A percentile compares a stretch with the other conserved stretches of the same genome.
These are phyloP conservation scores for Psilopogon haemacephalus DNA, from an alignment of 2,113 vertebrate genomes.

Conservation along the genomic window DNA sequence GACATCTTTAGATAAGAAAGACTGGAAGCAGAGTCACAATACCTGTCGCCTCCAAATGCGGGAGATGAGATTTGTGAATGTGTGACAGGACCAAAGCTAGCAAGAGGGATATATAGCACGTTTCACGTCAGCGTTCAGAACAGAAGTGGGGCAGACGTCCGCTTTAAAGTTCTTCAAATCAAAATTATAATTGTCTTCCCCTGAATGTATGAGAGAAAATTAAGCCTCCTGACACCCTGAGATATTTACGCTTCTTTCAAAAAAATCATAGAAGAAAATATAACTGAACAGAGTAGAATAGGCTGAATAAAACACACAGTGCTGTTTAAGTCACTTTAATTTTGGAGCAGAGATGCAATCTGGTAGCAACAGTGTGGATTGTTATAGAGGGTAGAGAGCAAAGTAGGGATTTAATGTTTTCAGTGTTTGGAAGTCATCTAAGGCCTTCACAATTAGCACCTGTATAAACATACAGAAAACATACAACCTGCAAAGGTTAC, in stretches of 20 bases:
- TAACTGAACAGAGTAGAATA: neutral
- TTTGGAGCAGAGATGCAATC: neutral
- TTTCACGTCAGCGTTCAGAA: neutral
- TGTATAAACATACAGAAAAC: neutral
- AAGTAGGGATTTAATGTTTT: neutral
- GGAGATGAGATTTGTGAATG: neutral
- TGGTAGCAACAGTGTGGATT: neutral
- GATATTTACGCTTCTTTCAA: neutral
- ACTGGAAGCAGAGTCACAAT: neutral
- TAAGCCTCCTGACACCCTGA: slow-evolving; percentile 10
- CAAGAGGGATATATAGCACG: neutral
- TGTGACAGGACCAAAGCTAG: slow-evolving; percentile 24
- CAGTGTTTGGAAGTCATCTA: neutral
- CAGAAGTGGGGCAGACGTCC: slow-evolving; percentile 34
- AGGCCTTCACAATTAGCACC: neutral
- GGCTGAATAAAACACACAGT: neutral
- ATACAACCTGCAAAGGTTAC: neutral
- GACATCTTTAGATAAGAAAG: neutral
- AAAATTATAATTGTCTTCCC: slow-evolving; percentile 24
- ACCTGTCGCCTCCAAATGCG: neutral
- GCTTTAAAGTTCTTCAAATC: slow-evolving; percentile 48
- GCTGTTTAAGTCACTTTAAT: neutral
- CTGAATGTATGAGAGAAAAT: slow-evolving; percentile 28
- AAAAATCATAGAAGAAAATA: slow-evolving; percentile 4
- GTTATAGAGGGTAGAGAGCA: neutral